Conservation (phyloP, 2,113 vertebrate genomes). For the Hypocryptadius cinnamomeus region DNA sequence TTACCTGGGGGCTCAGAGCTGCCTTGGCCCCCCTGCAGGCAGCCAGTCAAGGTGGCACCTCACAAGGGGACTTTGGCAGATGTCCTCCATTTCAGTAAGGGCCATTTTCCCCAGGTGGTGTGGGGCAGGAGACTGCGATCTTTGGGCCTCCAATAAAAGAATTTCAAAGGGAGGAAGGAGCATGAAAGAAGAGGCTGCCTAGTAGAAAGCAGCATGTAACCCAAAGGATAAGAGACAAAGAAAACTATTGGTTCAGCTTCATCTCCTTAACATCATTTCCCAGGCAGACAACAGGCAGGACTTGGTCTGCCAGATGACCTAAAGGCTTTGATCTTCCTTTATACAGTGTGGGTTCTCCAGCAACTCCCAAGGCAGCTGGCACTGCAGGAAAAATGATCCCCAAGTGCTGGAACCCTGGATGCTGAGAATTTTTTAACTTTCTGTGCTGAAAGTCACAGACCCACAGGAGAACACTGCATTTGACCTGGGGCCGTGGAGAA, state of each 20-base stretch:
- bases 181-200: neutral
- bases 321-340: neutral
- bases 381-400: neutral
- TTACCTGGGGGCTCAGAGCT: neutral
- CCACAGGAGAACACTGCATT: neutral
- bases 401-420: neutral
- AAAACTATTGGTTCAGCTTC: neutral
- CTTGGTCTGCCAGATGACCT: neutral
- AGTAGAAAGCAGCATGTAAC: neutral
- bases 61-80: neutral
- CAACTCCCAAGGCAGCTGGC: neutral
- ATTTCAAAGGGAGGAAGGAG: neutral
- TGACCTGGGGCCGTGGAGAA: neutral
- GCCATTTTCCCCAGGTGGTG: neutral
- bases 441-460: neutral
- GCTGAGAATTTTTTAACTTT: neutral
- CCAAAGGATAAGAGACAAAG: neutral
- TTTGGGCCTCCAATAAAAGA: neutral
- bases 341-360: neutral
- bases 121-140: fast-evolving
- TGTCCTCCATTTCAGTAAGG: neutral
- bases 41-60: neutral
- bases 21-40: neutral
- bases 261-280: neutral
- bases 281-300: neutral